Base-by-base conservation (phyloP, 2,888 invertebrate species). In the Tinea trinotella region DNA sequence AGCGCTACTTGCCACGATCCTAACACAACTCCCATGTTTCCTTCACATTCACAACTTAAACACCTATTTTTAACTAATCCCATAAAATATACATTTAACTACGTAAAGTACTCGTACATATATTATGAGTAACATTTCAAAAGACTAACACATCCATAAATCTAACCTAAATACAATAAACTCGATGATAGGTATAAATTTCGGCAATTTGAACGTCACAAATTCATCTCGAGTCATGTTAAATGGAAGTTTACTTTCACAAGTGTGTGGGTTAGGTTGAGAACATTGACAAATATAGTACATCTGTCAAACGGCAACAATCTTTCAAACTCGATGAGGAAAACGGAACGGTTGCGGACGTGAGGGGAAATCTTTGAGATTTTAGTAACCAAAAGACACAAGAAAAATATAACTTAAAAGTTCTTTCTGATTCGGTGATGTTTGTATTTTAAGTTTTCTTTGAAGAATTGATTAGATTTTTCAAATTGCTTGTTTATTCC, bases 211-310 rank as follows among this genome's bases (percentile, higher is more conserved):
- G 10, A 46, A 46, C 10, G 50, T 20, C 50, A 50, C 50, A 50
- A 50, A 74, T 76, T 78, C 66, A 71, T 75, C 73, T 63, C 61
- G 59, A 67, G 67, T 64, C 62, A 61, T 56, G 59, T 57, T 60
- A 65, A 50, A 60, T 66, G 66, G 70, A 74, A 73, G 70, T 72
- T 74, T 66, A 67, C 68, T 71, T 68, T 68, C 67, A 69, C 61
- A 68, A 66, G 62, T 64, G n/a, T 66, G 67, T 63, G 48, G 19
- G 48, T 13, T 17, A 17, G 40, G 17, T 67, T 60, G 60, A 56
- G 64, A 70, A 67, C 70, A 64, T 67, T 76, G 76, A 78, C 71
- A 75, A 76, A 77, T 77, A 71, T 67, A 68, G 64, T 66, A 65
- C 71, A 74, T 78, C 70, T 74, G 71, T 76, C 76, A 77, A 74